A percentile compares a stretch with the other conserved stretches of the same genome.
Evolutionary conservation across 2,888 invertebrate genomes (phyloP).

Genomic region (Cataglyphis altisquamis): DNA sequence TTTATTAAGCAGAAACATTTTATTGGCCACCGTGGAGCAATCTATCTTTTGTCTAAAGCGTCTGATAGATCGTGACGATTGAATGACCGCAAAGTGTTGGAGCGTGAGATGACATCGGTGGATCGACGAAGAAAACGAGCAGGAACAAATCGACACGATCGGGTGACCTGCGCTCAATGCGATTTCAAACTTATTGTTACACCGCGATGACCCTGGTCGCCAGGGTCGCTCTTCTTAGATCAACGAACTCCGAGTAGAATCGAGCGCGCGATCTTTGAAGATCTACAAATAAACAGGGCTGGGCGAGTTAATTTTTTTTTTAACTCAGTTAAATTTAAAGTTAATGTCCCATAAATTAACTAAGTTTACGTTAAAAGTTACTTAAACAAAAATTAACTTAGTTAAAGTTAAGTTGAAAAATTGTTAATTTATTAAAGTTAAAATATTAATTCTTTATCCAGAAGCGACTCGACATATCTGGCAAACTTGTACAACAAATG

Average conservation of each 20-base stretch:
- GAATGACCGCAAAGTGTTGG: constrained; percentile 71
- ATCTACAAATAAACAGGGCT: neutral
- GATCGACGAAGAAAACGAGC: constrained; percentile 33
- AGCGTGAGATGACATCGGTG: constrained; percentile 68
- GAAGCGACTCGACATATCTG: too few relatives aligned
- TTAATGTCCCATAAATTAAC: too few relatives aligned
- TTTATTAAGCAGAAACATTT: constrained; percentile 63
- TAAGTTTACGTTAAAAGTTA: too few relatives aligned
- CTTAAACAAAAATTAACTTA: too few relatives aligned
- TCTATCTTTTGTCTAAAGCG: constrained; percentile 46
- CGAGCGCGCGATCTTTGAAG: neutral
- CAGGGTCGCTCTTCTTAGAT: constrained; percentile 70
- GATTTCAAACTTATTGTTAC: constrained; percentile 66
- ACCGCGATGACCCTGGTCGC: constrained; percentile 75
- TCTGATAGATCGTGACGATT: constrained; percentile 66
- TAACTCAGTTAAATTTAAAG: too few relatives aligned
- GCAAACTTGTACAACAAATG: too few relatives aligned
- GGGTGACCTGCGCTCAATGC: constrained; percentile 75
- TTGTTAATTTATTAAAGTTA: too few relatives aligned
- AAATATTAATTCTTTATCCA: too few relatives aligned
- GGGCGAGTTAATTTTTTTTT: too few relatives aligned
- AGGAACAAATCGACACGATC: constrained; percentile 53
- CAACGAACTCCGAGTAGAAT: constrained; percentile 65
- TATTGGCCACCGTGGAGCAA: constrained; percentile 49
- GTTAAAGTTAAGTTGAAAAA: too few relatives aligned